Base-by-base conservation (phyloP, 1,140 invertebrate genomes). In the Philotrypesis tridentata region DNA sequence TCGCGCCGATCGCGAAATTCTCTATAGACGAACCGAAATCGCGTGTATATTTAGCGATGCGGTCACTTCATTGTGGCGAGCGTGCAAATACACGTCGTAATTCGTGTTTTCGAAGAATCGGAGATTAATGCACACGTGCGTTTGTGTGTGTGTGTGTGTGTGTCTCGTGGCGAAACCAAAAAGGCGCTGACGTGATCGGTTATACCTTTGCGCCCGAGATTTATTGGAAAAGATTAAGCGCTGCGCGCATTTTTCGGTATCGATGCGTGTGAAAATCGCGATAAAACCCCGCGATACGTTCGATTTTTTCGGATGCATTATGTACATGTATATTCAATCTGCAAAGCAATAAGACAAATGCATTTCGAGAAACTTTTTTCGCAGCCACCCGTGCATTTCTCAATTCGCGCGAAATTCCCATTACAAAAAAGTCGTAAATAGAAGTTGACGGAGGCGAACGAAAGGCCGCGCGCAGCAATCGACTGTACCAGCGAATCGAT, bases 171-270 rank as follows among this genome's bases (percentile, higher is more conserved):
- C 7, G 43, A 37, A 71, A 79, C 60, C 60, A 9, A n/a, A n/a
- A n/a, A 71, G 67, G 23, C 27, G 17, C 11, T 25, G 43, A 79
- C 48, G 31, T 40, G 68, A 70, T 37, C 61, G 12, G n/a, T 78
- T 55, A n/a, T n/a, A 33, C 37, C 25, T 48, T 17, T n/a, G 17
- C 27, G 37, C 1, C 3, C n/a, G 3, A 67, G 43, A 79, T 79
- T 72, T 79, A 79, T 79, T 61, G 48, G 1, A 2, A 0, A 1
- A 3, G 77, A 78, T 76, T 65, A 65, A 75, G 23, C 55, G 37
- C n/a, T n/a, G n/a, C n/a, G n/a, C n/a, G n/a, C n/a, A n/a, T n/a
- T 75, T 75, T 75, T 74, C 33, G 9, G 8, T 25, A 75, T 75
- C 31, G 29, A 75, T 25, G 5, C 1, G 14, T n/a, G 17, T 33